Conservation (phyloP, 2,113 vertebrate species). For the Erythrolamprus reginae region DNA sequence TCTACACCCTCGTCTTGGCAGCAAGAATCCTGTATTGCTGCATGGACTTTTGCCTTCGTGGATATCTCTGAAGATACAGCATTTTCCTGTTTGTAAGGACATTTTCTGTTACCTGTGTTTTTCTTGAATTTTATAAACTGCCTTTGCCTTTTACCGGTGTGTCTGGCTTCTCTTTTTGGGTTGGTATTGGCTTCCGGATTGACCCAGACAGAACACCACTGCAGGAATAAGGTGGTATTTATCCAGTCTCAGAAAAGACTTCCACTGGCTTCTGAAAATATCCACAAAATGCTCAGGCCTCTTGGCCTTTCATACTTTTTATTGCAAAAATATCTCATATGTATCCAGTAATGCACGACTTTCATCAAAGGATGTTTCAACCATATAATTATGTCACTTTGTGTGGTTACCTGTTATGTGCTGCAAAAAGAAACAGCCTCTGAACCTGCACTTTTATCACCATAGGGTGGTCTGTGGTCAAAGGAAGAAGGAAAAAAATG, state of each 20-base stretch:
- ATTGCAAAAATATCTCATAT: neutral
- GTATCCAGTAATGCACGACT: neutral
- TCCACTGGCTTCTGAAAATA: neutral
- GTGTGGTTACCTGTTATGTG: neutral
- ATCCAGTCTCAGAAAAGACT: neutral
- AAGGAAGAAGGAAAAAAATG: neutral
- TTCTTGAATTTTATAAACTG: no score
- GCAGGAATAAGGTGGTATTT: neutral
- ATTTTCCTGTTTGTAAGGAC: no score
- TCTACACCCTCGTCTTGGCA: no score
- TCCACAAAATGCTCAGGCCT: neutral
- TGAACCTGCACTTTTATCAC: neutral
- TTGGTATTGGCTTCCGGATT: no score
- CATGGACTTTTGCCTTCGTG: no score
- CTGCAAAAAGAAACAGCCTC: neutral
- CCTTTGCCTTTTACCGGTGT: no score
- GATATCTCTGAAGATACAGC: no score
- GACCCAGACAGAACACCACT: no score
- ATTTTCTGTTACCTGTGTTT: no score
- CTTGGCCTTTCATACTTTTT: neutral
- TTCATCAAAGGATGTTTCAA: neutral
- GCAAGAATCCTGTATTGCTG: no score
- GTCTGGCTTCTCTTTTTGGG: no score
- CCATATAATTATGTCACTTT: neutral
- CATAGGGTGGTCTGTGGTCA: neutral